A percentile compares a stretch with the other conserved stretches of the same genome.
Conservation (phyloP, 2,113 vertebrate genomes). For the Recurvirostra avosetta region DNA sequence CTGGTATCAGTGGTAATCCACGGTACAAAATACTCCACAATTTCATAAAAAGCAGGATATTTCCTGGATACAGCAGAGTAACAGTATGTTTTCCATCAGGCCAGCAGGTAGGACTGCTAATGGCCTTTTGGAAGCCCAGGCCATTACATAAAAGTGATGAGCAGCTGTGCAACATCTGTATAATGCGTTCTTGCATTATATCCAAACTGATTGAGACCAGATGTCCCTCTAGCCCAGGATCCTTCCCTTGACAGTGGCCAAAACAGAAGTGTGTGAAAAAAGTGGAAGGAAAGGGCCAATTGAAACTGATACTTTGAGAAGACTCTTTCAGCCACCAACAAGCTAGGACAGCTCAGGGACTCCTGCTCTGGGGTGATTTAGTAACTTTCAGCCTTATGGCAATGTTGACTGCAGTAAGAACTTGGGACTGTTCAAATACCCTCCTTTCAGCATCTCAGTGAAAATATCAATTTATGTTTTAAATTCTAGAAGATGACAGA, state of each 20-base stretch:
- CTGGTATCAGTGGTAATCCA: too few species aligned
- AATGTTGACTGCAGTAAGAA: not conserved
- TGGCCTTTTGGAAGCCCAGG: not conserved
- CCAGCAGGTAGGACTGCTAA: too few species aligned
- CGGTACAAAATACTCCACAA: too few species aligned
- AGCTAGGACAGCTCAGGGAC: not conserved
- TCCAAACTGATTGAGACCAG: not conserved
- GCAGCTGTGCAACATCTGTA: rapidly evolving
- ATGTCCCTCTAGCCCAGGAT: not conserved
- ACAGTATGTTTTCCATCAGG: too few species aligned
- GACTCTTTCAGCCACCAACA: not conserved
- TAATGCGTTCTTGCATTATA: not conserved
- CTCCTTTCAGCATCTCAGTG: not conserved
- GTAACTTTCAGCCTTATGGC: not conserved
- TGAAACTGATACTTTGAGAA: not conserved
- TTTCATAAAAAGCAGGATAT: too few species aligned
- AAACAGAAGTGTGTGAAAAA: not conserved
- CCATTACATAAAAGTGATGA: not conserved
- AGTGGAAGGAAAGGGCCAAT: not conserved
- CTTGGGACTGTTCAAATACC: not conserved
- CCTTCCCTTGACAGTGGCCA: not conserved
- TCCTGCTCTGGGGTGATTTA: rapidly evolving
- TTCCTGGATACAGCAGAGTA: too few species aligned
- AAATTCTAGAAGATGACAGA: not conserved
- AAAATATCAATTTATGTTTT: not conserved